phyloP scores from a whole-genome alignment of 2,797 vertebrate species.

The Clarias pachynema region DNA sequence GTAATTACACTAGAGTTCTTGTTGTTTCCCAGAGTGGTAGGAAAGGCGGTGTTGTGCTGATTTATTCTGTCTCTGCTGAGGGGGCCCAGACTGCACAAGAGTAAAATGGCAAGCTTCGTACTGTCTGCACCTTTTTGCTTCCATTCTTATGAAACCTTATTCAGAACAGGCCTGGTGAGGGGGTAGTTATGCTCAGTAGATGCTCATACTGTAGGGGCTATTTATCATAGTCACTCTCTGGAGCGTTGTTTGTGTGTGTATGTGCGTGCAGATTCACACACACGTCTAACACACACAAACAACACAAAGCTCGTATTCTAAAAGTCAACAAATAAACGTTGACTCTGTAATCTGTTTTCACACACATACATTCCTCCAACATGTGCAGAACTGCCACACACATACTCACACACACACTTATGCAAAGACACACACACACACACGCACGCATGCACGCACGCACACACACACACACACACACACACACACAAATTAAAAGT shows the following conservation, averaged over 20 bases:
- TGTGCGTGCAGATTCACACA: background rate
- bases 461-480: no score
- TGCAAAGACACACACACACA: no score
- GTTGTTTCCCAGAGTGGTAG: slow-evolving; percentile 19
- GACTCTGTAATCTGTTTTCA: background rate
- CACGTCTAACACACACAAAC: background rate
- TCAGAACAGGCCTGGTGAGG: background rate
- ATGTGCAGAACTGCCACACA: background rate
- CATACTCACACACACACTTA: background rate
- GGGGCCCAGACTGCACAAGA: slow-evolving; percentile 19
- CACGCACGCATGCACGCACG: no score
- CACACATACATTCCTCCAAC: background rate
- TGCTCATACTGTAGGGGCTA: slow-evolving; percentile 14
- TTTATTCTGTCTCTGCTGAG: slow-evolving; percentile 42
- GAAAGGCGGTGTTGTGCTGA: slow-evolving; percentile 19
- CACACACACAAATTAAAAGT: background rate
- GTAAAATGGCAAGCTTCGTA: slow-evolving; percentile 33
- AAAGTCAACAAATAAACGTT: background rate
- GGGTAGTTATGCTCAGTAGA: background rate
- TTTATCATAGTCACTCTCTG: slow-evolving; percentile 32
- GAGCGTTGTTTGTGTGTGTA: slow-evolving; percentile 14
- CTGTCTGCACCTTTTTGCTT: background rate
- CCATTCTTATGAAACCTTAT: background rate
- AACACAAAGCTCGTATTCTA: background rate
- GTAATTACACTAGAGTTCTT: slow-evolving; percentile 15